phyloP scores from a whole-genome alignment of 2,888 invertebrate genomes.

The Pandemis heparana region DNA sequence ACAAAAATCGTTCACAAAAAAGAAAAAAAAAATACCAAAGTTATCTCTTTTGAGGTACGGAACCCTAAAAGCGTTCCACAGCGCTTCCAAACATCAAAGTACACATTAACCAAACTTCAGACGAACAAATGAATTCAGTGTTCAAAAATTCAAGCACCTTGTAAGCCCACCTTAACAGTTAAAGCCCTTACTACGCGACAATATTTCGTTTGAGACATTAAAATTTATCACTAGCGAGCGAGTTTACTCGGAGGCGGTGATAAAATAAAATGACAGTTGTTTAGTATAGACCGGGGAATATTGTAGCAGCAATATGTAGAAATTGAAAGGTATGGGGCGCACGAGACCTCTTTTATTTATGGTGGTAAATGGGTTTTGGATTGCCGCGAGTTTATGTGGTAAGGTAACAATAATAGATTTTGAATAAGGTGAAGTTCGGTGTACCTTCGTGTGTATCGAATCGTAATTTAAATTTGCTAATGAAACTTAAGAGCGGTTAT shows the following conservation, averaged over 20 bases:
- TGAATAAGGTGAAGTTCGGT: conserved; percentile 11
- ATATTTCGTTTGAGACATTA: conserved; percentile 80
- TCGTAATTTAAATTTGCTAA: too few species aligned
- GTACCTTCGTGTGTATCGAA: not conserved
- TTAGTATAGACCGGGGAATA: conserved; percentile 82
- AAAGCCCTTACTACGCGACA: conserved; percentile 63
- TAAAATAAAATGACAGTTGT: conserved; percentile 86
- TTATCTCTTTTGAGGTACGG: too few species aligned
- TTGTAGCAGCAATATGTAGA: conserved; percentile 69
- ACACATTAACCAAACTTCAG: conserved; percentile 13
- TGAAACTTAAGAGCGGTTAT: too few species aligned
- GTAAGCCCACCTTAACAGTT: conserved; percentile 22
- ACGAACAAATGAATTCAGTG: conserved; percentile 40
- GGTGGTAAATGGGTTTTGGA: conserved; percentile 80
- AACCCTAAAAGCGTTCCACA: not conserved
- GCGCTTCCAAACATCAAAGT: conserved; percentile 13
- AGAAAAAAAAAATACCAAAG: too few species aligned
- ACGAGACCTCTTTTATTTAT: conserved; percentile 82
- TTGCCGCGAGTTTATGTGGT: conserved; percentile 69
- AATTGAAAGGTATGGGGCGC: conserved; percentile 84
- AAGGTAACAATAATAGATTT: conserved; percentile 43
- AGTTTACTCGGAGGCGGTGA: conserved; percentile 82
- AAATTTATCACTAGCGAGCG: conserved; percentile 80
- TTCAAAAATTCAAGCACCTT: conserved; percentile 40
- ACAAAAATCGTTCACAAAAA: too few species aligned